Evolutionary conservation across 30 jellyfish, hydroid and myxozoan genomes (phyloP).

Genomic region (Catostylus mosaicus): DNA sequence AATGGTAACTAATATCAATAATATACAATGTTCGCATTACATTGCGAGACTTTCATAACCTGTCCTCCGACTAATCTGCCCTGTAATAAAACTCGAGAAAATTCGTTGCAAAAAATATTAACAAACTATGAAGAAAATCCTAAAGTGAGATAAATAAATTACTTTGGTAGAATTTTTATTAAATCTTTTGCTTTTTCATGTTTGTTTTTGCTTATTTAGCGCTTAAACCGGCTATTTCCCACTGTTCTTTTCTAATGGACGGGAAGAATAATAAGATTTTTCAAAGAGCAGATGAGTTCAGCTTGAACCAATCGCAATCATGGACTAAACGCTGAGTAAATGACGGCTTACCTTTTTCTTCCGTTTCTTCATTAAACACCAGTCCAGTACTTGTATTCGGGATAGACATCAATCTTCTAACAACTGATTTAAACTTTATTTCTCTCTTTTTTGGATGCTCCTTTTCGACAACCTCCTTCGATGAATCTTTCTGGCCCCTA

Average conservation of each 20-base stretch:
- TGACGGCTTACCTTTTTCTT: conserved; percentile 10
- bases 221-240: background rate
- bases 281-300: background rate
- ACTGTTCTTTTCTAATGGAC: background rate
- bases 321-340: too few species aligned
- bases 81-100: too few species aligned
- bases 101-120: too few species aligned
- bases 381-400: conserved; percentile 1
- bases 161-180: background rate
- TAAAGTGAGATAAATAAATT: too few species aligned
- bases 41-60: background rate
- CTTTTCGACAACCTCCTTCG: too few species aligned
- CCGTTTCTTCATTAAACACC: background rate
- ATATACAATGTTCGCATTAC: background rate
- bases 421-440: background rate
- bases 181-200: too few species aligned
- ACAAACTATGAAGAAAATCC: too few species aligned
- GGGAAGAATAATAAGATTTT: background rate
- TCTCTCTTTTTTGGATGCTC: too few species aligned
- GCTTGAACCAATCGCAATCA: background rate
- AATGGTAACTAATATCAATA: background rate
- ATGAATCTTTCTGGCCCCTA: too few species aligned
- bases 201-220: background rate
- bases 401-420: background rate
- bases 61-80: too few species aligned